phyloP scores from a whole-genome alignment of 2,113 vertebrate species.

The Mustelus asterias region DNA sequence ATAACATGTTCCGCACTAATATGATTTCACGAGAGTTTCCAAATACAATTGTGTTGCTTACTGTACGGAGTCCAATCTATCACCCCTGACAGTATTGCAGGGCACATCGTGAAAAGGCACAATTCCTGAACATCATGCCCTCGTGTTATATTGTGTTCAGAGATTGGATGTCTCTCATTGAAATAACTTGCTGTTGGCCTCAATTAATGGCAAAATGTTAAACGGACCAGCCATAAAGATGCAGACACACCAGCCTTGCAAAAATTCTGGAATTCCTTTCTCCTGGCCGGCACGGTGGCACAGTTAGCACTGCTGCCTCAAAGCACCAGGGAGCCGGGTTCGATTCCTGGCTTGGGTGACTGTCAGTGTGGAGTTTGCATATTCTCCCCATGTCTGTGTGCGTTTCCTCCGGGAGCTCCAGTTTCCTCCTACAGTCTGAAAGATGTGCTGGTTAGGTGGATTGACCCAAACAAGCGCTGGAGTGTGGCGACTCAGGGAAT shows the following conservation, averaged over 20 bases:
- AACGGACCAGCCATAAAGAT: neutral
- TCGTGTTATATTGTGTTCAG: neutral
- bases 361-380: too few species aligned
- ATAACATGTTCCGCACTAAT: neutral
- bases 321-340: too few species aligned
- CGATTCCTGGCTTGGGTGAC: too few species aligned
- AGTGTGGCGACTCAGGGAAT: too few species aligned
- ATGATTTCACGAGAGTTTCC: neutral
- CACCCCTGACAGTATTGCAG: neutral
- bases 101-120: neutral
- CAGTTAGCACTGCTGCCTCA: too few species aligned
- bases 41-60: neutral
- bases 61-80: neutral
- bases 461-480: too few species aligned
- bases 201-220: neutral
- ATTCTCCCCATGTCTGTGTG: too few species aligned
- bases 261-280: neutral
- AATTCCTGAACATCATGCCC: neutral
- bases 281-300: neutral
- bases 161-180: neutral
- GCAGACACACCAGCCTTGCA: neutral
- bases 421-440: too few species aligned
- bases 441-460: too few species aligned
- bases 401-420: too few species aligned
- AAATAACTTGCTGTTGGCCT: neutral